Evolutionary conservation across 1,140 invertebrate species (phyloP), one percentile per base, ranked within the genome.

Genomic region (Ctenoplectra terminalis): DNA sequence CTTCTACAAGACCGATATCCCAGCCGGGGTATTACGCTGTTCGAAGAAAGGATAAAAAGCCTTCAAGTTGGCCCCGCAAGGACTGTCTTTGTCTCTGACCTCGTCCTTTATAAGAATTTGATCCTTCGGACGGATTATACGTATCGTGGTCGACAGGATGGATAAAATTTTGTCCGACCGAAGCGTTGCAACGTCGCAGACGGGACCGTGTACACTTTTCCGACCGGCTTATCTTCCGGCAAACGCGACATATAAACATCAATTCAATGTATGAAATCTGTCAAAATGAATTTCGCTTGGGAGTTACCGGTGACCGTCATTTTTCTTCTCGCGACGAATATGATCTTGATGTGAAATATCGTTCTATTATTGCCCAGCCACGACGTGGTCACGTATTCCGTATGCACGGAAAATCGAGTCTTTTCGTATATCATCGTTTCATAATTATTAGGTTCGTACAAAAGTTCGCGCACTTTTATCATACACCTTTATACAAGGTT

Each of bases 211-310:
- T 34, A 83, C 43, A 88, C 71, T 87, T 91, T 74, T 54, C 73
- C 87, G 5, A 40, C 26, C 37, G 82, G 87, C 87, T 90, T 91
- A 91, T 90, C 89, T 91, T 90, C 88, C 90, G 90, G 88, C 89
- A 88, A 91, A 89, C 89, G 87, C 91, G 90, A 92, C 92, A 85
- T 89, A 91, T 90, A 92, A 93, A 92, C 92, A 93, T 94, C 93
- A 93, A 93, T 93, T 94, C 92, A 93, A 93, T 93, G 92, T 93
- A 94, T 90, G 92, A 93, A 94, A 93, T 94, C 92, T 93, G 92
- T 94, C 93, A 93, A 93, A 94, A 94, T 93, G 92, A 93, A 93
- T 93, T 93, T 92, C 91, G 88, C 89, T 81, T 89, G 89, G 90
- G 90, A 92, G 89, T 73, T 89, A 83, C 86, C 70, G 88, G 87